Conservation (phyloP, 2,888 invertebrate genomes). For the Isotomurus palustris region DNA sequence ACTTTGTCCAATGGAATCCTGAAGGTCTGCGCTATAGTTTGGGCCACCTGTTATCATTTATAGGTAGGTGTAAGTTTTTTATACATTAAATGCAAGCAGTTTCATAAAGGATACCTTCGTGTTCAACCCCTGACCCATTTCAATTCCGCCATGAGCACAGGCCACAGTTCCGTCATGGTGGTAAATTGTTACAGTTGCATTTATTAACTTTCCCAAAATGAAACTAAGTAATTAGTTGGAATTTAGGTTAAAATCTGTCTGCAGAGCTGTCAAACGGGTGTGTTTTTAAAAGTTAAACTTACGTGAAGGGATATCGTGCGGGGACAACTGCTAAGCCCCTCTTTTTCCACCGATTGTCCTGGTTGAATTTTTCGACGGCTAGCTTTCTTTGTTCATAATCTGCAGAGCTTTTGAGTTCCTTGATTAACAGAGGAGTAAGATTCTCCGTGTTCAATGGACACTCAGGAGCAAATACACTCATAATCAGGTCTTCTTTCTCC, state of each 20-base stretch:
- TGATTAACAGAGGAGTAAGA: slow-evolving; percentile 45
- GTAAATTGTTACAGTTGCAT: slow-evolving; percentile 16
- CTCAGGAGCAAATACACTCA: slow-evolving; percentile 14
- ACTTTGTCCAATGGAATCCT: slow-evolving; percentile 49
- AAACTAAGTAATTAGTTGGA: too few relatives aligned
- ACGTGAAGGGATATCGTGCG: slow-evolving; percentile 57
- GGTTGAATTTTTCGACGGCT: slow-evolving; percentile 46
- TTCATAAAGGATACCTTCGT: too few relatives aligned
- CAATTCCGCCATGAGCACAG: slow-evolving; percentile 49
- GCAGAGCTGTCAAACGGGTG: too few relatives aligned
- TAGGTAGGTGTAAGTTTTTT: too few relatives aligned
- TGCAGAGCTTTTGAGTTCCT: slow-evolving; percentile 46
- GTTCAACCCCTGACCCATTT: slow-evolving; percentile 54
- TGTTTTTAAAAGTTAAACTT: too few relatives aligned
- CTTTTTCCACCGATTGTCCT: slow-evolving; percentile 75
- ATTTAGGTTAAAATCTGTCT: too few relatives aligned
- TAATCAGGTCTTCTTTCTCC: slow-evolving; percentile 15
- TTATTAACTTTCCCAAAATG: slow-evolving; percentile 1
- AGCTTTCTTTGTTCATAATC: slow-evolving; percentile 46
- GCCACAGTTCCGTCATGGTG: slow-evolving; percentile 23
- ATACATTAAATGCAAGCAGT: too few relatives aligned
- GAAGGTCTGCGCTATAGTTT: slow-evolving; percentile 50
- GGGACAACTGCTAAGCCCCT: slow-evolving; percentile 60
- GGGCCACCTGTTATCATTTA: too few relatives aligned
- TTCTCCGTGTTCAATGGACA: slow-evolving; percentile 13